Evolutionary conservation across 1,140 invertebrate genomes (phyloP), one percentile per base, ranked within the genome.

Genomic region (Vanessa tameamea): DNA sequence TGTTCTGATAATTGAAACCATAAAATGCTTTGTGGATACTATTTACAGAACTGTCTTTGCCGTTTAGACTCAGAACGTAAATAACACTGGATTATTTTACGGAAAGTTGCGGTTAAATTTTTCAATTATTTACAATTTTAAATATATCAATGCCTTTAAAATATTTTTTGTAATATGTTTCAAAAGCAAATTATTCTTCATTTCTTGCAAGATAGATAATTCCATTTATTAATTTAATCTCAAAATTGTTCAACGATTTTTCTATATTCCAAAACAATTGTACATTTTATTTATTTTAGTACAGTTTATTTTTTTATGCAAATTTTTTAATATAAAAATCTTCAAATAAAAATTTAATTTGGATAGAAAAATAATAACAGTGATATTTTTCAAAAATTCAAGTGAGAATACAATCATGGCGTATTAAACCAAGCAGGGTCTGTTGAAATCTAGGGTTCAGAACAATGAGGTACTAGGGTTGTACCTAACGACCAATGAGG

Each of bases 401-500:
- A 59, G 20, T 68, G 51, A 55, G 55, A 37, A 55, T n/a, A 23
- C 68, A 73, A 73, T 73, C 16, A 73, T 69, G 59, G 61, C 64
- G 64, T 47, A 70, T 51, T 70, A 65, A 73, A 59, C 47, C 23
- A 15, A 13, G 50, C 48, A 65, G 50, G 51, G 66, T 43, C 37
- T 9, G 37, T 43, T 72, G 70, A 76, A 82, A 77, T 50, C 81
- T 84, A 81, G 82, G 73, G 73, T 79, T 78, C 78, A 77, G 75
- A 81, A 85, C 83, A 86, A 85, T 83, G 78, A 72, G 77, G 81
- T 73, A 76, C 77, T 76, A 78, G 84, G 72, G 66, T 50, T 66
- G 20, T 72, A 70, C 55, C 75, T 78, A 63, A 79, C 82, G 73
- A 82, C 87, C 87, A 90, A 89, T 90, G 82, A 86, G 83, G 69